These are phyloP conservation scores for Himalopsyche anomala DNA, from an alignment of 2,888 invertebrate genomes.

Conservation along the genomic window DNA sequence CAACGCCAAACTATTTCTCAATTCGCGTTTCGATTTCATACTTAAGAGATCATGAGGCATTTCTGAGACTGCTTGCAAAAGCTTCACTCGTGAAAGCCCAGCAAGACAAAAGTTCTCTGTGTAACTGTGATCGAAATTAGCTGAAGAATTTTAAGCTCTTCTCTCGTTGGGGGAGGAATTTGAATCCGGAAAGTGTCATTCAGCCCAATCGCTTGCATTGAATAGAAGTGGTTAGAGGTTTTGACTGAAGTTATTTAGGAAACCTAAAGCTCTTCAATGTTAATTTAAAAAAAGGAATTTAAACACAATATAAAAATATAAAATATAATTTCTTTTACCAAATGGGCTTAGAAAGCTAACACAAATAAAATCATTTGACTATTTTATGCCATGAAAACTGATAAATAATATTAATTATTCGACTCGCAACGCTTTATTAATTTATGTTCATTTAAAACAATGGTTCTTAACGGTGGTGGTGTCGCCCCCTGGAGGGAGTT, in stretches of 20 bases:
- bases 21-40: slow-evolving; percentile 24
- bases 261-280: background rate
- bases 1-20: slow-evolving; percentile 2
- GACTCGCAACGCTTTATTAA: too few species aligned
- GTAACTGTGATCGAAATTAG: slow-evolving; percentile 34
- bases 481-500: too few species aligned
- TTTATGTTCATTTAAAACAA: too few species aligned
- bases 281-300: too few species aligned
- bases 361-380: too few species aligned
- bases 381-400: too few species aligned
- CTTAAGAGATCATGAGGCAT: slow-evolving; percentile 38
- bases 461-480: too few species aligned
- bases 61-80: slow-evolving; percentile 32
- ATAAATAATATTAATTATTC: too few species aligned
- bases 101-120: slow-evolving; percentile 17
- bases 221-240: background rate
- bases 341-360: too few species aligned
- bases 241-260: background rate
- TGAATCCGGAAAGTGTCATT: slow-evolving; percentile 1
- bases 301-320: too few species aligned
- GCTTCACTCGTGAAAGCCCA: slow-evolving; percentile 18
- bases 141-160: background rate
- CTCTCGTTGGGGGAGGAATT: background rate
- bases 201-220: slow-evolving; percentile 3
- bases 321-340: too few species aligned